Evolutionary conservation across 2,113 vertebrate species (phyloP), one percentile per base, ranked within the genome.

Genomic region (Panthera tigris): DNA sequence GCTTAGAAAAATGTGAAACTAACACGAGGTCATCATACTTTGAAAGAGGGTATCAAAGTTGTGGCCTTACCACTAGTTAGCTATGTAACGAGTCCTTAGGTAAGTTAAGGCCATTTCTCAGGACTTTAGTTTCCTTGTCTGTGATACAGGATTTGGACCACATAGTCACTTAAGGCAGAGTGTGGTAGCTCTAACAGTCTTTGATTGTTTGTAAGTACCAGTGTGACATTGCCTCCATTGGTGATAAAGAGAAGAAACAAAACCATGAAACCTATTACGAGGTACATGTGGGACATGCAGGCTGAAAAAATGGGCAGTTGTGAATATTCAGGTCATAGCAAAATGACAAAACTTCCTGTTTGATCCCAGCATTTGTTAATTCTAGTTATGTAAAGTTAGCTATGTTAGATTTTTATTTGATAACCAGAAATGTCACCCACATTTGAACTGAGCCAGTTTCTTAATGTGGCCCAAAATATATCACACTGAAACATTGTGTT

Each of bases 371-470:
- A 4, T 76, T 73, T 84, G 39, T 76, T 85, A 48, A 48, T 81
- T 87, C n/a, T 93, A 12, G 41, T 95, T 71, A 39, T 89, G 23
- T 79, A 65, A 91, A 95, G 83, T 90, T 83, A 88, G 39, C 36
- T 57, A 0, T 50, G 39, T 19, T 87, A 36, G 45, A 16, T 57
- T 79, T 79, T 71, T 50, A 84, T 81, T 68, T 69, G 71, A 61
- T 84, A 87, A 31, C n/a, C 25, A 89, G 31, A 89, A 95, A 45
- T 65, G 19, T 80, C 23, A 7, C 69, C 52, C 50, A 52, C 29
- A 31, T 92, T 91, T 83, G 19, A 89, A 57, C 55, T 65, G 50
- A 95, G 57, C n/a, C 52, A 89, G 6, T 91, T 95, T 97, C 69
- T 94, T 88, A 93, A 16, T 85, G 36, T 85, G 36, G 5, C 74